Base-by-base conservation (phyloP, 2,113 vertebrate species). In the Hydrolagus affinis region DNA sequence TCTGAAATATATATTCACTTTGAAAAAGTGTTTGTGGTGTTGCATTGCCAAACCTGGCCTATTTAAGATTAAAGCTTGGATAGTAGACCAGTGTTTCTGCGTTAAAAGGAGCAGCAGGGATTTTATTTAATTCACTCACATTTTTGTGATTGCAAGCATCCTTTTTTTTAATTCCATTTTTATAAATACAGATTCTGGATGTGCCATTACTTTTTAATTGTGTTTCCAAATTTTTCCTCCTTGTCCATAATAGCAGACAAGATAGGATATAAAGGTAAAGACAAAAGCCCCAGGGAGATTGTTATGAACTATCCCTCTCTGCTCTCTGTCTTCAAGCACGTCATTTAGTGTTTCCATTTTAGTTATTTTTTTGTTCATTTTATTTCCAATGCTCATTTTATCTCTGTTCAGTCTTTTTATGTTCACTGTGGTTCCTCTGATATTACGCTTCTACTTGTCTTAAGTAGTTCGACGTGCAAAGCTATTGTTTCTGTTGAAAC, bases 261-360 rank as follows among this genome's bases (percentile, higher is more conserved):
- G 94, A 95, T 92, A 94, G 94, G 94, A 94, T 94, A 92, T 91
- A 94, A 94, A 94, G 94, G 94, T 94, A 94, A 94, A 91, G 90
- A 95, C 92, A 93, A 95, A 94, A 95, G 94, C 94, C 94, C 93
- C 92, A 95, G 95, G 95, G 97, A 96, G 96, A 96, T 95, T 96
- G 97, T 97, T 96, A 95, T 94, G 91, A 93, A 94, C 93, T 94
- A 94, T 96, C 97, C 95, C 95, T 94, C 92, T 95, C 92, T 89
- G 94, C 95, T 94, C 91, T 96, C 93, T 98, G 96, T 97, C 95
- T 97, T 95, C 93, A 93, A 96, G 97, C 97, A 97, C 97, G 96
- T 94, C 96, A 96, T 96, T 83, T 91, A 94, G 95, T 93, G 95
- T 97, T 95, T 97, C 96, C 96, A 96, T 95, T 96, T 97, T 97